Evolutionary conservation across 2,888 invertebrate species (phyloP).

Genomic region (Leucoma salicis): DNA sequence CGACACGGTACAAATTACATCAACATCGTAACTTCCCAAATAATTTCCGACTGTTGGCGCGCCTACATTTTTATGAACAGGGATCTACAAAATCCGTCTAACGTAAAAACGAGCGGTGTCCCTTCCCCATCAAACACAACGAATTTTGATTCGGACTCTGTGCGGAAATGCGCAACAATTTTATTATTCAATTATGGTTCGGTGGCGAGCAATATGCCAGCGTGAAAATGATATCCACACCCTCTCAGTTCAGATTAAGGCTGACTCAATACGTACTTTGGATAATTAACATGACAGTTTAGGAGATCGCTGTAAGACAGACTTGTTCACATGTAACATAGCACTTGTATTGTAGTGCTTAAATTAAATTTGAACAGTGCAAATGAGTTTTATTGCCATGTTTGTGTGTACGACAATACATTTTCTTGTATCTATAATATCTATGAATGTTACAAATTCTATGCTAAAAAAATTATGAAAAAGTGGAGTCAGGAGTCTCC

Average conservation of each 20-base stretch:
- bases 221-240: conserved; percentile 64
- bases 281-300: conserved; percentile 61
- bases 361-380: conserved; percentile 63
- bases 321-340: conserved; percentile 56
- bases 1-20: conserved; percentile 28
- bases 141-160: conserved; percentile 41
- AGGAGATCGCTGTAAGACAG: conserved; percentile 54
- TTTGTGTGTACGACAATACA: conserved; percentile 48
- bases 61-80: conserved; percentile 26
- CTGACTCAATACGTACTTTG: conserved; percentile 46
- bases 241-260: conserved; percentile 38
- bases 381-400: conserved; percentile 40
- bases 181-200: conserved; percentile 68
- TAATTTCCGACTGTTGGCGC: conserved; percentile 15
- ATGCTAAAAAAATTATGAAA: no score
- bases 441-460: conserved; percentile 33
- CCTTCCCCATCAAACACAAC: conserved; percentile 40
- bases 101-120: conserved; percentile 32
- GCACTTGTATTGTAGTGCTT: conserved; percentile 34
- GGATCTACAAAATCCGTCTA: conserved; percentile 22
- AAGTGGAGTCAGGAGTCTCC: no score
- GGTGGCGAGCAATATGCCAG: conserved; percentile 59
- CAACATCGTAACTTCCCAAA: conserved; percentile 19
- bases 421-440: conserved; percentile 24
- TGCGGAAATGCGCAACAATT: conserved; percentile 59